Evolutionary conservation across 2,797 vertebrate genomes (phyloP).

Genomic region (Myiothlypis chrysogaster): DNA sequence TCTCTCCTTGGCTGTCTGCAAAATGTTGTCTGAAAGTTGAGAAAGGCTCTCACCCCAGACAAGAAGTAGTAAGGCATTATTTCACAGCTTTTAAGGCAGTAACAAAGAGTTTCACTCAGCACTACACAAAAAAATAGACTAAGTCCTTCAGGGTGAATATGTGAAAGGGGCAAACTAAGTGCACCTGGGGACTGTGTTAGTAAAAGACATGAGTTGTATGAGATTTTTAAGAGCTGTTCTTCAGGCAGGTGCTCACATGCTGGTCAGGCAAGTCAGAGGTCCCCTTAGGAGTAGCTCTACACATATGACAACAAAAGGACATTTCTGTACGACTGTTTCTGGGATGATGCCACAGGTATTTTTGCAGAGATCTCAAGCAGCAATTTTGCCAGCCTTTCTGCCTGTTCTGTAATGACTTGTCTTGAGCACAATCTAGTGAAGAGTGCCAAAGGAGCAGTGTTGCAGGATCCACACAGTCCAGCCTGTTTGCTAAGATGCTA

Average conservation of each 20-base stretch:
- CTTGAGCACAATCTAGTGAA: background rate
- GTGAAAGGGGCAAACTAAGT: background rate
- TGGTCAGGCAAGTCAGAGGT: background rate
- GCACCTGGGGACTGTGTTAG: fast-evolving
- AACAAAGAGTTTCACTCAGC: background rate
- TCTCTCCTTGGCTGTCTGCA: background rate
- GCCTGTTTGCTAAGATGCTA: background rate
- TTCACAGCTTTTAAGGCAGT: background rate
- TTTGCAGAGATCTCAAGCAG: background rate
- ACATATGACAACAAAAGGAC: background rate
- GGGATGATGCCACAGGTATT: fast-evolving
- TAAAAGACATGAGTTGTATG: fast-evolving
- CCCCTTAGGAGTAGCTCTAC: background rate
- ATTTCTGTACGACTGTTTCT: background rate
- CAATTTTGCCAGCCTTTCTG: background rate
- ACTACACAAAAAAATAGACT: background rate
- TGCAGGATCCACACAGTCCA: background rate
- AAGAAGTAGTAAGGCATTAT: background rate
- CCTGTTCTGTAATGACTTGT: background rate
- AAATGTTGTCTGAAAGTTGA: background rate
- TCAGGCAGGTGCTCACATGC: fast-evolving
- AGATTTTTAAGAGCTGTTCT: background rate
- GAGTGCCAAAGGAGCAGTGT: background rate
- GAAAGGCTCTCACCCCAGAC: background rate
- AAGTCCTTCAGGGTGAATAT: background rate